These are phyloP conservation scores for Eremophila alpestris DNA, from an alignment of 2,797 vertebrate species.

Conservation along the genomic window DNA sequence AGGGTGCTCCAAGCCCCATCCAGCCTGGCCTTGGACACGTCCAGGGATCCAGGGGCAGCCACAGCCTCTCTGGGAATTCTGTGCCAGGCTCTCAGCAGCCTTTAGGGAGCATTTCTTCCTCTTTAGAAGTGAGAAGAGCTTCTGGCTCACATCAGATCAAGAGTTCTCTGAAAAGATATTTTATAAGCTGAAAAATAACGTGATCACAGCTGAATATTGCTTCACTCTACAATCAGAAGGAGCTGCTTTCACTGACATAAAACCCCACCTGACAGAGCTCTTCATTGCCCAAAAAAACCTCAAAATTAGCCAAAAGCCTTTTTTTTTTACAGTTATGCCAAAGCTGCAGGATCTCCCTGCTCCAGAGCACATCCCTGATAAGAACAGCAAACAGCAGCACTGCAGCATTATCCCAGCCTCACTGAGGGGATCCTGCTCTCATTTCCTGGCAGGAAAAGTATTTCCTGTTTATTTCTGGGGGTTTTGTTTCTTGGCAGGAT, in stretches of 20 bases:
- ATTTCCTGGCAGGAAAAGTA: not conserved
- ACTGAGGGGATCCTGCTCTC: not conserved
- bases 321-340: not conserved
- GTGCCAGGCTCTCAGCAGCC: not conserved
- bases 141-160: not conserved
- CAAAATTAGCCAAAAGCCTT: not conserved
- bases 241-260: not conserved
- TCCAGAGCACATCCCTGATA: not conserved
- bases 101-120: not conserved
- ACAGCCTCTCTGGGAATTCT: not conserved
- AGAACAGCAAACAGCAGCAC: not conserved
- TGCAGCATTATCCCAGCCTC: not conserved
- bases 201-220: not conserved
- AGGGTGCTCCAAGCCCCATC: fast-evolving
- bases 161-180: not conserved
- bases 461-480: not conserved
- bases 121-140: not conserved
- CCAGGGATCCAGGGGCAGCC: not conserved
- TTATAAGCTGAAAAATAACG: not conserved
- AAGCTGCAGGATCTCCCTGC: not conserved
- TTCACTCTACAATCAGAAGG: not conserved
- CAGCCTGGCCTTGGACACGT: not conserved
- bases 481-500: not conserved
- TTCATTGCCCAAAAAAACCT: not conserved
- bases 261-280: not conserved